Base-by-base conservation (phyloP, 2,888 invertebrate genomes). In the Orgyia antiqua region DNA sequence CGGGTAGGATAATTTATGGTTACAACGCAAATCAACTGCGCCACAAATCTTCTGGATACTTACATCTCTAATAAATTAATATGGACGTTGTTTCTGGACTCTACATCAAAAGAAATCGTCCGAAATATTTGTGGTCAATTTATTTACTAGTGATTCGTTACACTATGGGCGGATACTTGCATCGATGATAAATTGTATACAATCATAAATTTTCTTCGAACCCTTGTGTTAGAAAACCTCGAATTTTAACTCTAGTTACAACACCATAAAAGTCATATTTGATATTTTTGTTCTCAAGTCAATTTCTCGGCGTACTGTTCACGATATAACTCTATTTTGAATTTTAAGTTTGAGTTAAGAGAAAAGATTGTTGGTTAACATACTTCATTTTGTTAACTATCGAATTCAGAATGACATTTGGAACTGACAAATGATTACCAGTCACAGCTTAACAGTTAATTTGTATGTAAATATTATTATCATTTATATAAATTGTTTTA, bases 121-220 rank as follows among this genome's bases (percentile, higher is more conserved):
- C 66, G 72, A 75, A 78, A 73, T 72, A 67, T 72, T 78, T 77
- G 73, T 77, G 74, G 79, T 83, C 82, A 78, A 80, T 82, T 82
- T 83, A 79, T 82, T 82, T 82, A 83, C 80, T 72, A 77, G 73
- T 61, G 70, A 83, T 83, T 83, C 72, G 83, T 80, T 83, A 74
- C 68, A 72, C 72, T 59, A 67, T 70, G 83, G 83, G 84, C 83
- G 83, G 77, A 82, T 82, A 83, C 82, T 83, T 83, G 74, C 55
- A 56, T 55, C 59, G 72, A 82, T 84, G 84, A 84, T 84, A 77
- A 84, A 84, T 84, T 71, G 69, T 70, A 62, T 51, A 51, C 69
- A 70, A 68, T 73, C 70, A 56, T 59, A 79, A 73, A 74, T 79
- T 71, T 72, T 71, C 63, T 66, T 60, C 58, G 45, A 49, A 43